A percentile compares a stretch with the other conserved stretches of the same genome.
These are phyloP conservation scores for Manduca sexta DNA, from an alignment of 1,140 invertebrate species.

Conservation along the genomic window DNA sequence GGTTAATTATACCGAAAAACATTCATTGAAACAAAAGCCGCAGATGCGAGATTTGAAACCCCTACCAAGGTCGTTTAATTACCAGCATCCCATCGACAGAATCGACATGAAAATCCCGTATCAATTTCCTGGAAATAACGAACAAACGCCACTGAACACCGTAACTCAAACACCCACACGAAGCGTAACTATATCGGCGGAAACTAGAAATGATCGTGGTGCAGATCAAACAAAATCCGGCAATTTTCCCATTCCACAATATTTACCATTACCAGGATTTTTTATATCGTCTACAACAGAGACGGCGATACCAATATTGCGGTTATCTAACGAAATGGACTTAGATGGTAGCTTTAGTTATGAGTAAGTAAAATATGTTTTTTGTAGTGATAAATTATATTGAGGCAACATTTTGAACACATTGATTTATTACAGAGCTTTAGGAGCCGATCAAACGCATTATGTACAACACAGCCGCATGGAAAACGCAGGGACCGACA, in stretches of 20 bases:
- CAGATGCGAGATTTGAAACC: conserved; percentile 35
- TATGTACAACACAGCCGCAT: conserved; percentile 72
- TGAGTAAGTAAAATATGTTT: conserved; percentile 50
- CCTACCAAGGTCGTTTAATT: conserved; percentile 27
- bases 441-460: conserved; percentile 71
- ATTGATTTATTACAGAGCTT: conserved; percentile 46
- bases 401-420: conserved; percentile 10
- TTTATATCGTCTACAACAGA: conserved; percentile 57
- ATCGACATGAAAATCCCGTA: conserved; percentile 35
- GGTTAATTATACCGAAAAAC: conserved; percentile 27
- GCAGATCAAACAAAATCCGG: conserved; percentile 42
- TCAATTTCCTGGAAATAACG: conserved; percentile 18
- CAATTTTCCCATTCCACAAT: conserved; percentile 35
- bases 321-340: conserved; percentile 70
- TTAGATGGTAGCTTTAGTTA: conserved; percentile 71
- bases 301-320: conserved; percentile 63
- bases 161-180: conserved; percentile 28
- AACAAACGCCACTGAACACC: conserved; percentile 20
- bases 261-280: conserved; percentile 32
- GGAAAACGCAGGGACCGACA: conserved; percentile 71
- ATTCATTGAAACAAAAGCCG: conserved; percentile 12
- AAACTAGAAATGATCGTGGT: conserved; percentile 32
- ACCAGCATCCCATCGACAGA: conserved; percentile 40
- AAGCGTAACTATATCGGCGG: conserved; percentile 49
- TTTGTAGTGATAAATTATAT: background rate